Evolutionary conservation across 2,797 vertebrate species (phyloP), one percentile per base, ranked within the genome.

Genomic region (Geotria australis): DNA sequence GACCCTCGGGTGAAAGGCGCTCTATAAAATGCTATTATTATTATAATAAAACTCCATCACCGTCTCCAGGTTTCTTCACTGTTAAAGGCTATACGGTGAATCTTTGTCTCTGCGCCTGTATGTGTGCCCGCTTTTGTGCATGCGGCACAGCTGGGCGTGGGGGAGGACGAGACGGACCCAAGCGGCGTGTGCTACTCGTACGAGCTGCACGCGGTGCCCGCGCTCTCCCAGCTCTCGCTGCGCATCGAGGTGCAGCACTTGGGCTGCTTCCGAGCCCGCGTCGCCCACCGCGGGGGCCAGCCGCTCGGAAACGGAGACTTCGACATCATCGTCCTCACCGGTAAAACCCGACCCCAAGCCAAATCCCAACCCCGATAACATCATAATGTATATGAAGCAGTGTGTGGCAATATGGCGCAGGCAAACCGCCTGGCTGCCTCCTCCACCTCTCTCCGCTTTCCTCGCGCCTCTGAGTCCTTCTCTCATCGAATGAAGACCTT

Each of bases 281-380:
- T 98, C 68, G 77, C 80, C 62, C 96, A 95, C 69, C 79, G 79
- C 68, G 51, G 51, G 51, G 76, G 79, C 64, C 85, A 85, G 71
- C 77, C 77, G 11, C 86, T 98, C 67, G 86, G 77, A 72, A 98
- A 98, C 51, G 91, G 89, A 53, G 80, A 95, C 67, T 98, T 98
- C 72, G 84, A 93, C 72, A 81, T 96, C 71, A 96, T 98, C 73
- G 85, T 98, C 69, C 73, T 98, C 66, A 93, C 73, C 68, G 89
- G 89, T 98, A 67, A 83, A 83, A 71, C 56, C 15, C 66, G 60
- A 63, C 10, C 56, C 61, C 3, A 12, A 58, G 51, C 7, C n/a
- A 12, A n/a, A 55, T 51, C 24, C 24, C 24, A 6, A 38, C 24
- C 24, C 24, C n/a, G n/a, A n/a, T n/a, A n/a, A n/a, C n/a, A n/a